Percentiles rank a stretch among this genome's conserved stretches.
Evolutionary conservation across 2,888 invertebrate species (phyloP).

Genomic region (Sussaba pulchella): DNA sequence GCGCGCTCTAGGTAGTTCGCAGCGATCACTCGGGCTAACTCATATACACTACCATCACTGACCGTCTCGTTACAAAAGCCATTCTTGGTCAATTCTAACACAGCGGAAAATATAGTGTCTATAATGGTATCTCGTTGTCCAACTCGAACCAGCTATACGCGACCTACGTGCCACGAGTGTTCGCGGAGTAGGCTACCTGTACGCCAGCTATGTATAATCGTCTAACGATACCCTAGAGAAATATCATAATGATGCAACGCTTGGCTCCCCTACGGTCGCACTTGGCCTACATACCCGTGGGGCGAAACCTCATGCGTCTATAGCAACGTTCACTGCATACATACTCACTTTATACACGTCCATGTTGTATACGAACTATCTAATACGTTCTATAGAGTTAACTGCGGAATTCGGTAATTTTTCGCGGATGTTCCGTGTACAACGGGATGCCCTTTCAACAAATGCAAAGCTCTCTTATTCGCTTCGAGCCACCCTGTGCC

Average conservation of each 20-base stretch:
- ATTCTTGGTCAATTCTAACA: conserved; percentile 28
- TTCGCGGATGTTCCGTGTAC: conserved; percentile 52
- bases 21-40: not conserved
- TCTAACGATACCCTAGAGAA: conserved; percentile 48
- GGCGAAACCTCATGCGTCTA: conserved; percentile 5
- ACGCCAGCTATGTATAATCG: conserved; percentile 37
- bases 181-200: not conserved
- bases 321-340: conserved; percentile 5
- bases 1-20: not conserved
- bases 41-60: conserved; percentile 24
- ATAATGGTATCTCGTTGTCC: conserved; percentile 20
- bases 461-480: conserved; percentile 61
- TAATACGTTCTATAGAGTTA: conserved; percentile 31
- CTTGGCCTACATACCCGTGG: conserved; percentile 65
- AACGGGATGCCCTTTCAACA: conserved; percentile 69
- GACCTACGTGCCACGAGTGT: not conserved
- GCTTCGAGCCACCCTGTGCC: conserved; percentile 24
- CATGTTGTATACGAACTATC: conserved; percentile 3
- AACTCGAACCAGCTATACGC: conserved; percentile 6
- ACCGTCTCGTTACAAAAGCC: conserved; percentile 19
- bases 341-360: not conserved
- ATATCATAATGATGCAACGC: conserved; percentile 57
- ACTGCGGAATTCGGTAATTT: conserved; percentile 65
- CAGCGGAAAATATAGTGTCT: conserved; percentile 9
- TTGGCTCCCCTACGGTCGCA: conserved; percentile 61